These are phyloP conservation scores for Diaphora mendica DNA, from an alignment of 2,888 invertebrate species.

Conservation along the genomic window DNA sequence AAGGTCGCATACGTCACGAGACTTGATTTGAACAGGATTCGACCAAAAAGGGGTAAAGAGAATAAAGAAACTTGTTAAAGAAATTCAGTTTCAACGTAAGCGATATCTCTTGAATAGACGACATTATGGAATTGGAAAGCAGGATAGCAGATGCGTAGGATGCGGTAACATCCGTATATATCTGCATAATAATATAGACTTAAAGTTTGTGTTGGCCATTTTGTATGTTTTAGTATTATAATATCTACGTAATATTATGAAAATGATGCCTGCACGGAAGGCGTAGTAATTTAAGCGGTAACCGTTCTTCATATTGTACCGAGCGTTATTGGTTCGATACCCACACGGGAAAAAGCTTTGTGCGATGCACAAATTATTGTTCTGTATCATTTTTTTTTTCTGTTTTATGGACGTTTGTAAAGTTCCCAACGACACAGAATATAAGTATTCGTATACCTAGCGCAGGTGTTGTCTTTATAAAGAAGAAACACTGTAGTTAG, in stretches of 20 bases:
- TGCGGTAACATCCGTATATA: not conserved
- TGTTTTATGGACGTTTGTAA: too few relatives aligned
- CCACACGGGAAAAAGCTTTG: too few relatives aligned
- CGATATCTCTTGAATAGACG: not conserved
- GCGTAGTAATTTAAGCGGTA: not conserved
- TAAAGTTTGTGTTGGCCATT: not conserved
- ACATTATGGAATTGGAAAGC: not conserved
- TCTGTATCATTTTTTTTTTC: too few relatives aligned
- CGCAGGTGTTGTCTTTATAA: too few relatives aligned
- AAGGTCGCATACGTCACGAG: conserved; percentile 37
- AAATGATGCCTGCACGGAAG: not conserved
- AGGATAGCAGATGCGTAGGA: not conserved
- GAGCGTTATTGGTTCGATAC: too few relatives aligned
- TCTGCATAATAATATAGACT: not conserved
- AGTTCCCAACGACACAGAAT: too few relatives aligned
- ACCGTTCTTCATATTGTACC: not conserved
- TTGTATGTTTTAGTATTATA: not conserved
- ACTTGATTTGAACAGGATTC: conserved; percentile 22
- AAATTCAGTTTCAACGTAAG: not conserved
- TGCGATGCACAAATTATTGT: too few relatives aligned
- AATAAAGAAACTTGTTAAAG: not conserved
- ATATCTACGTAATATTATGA: conserved; percentile 1
- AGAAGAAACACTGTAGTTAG: too few relatives aligned
- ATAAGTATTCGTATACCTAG: too few relatives aligned
- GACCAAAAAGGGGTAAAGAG: not conserved